Conservation (phyloP, 2,888 invertebrate genomes). For the Drosophila borborema region DNA sequence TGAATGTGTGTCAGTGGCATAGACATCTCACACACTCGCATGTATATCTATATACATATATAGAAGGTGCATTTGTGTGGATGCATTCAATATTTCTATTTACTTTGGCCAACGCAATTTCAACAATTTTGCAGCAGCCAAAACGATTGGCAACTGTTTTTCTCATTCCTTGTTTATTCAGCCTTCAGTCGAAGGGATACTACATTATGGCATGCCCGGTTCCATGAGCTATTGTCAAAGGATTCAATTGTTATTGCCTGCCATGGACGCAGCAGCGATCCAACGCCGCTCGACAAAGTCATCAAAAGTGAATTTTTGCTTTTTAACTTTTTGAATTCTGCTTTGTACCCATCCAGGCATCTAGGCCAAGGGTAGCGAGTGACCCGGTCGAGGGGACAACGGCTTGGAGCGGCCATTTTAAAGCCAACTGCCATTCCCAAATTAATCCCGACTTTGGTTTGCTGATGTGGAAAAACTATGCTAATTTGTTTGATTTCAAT, state of each 20-base stretch:
- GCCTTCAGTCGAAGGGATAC: slow-evolving; percentile 65
- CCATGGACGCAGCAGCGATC: slow-evolving; percentile 35
- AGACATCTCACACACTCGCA: slow-evolving; percentile 6
- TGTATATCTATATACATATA: not conserved
- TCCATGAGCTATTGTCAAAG: slow-evolving; percentile 63
- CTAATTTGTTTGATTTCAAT: slow-evolving; percentile 67
- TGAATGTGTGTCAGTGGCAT: slow-evolving; percentile 68
- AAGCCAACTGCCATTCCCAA: slow-evolving; percentile 40
- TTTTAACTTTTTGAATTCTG: slow-evolving; percentile 82
- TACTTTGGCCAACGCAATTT: slow-evolving; percentile 76
- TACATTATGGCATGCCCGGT: slow-evolving; percentile 50
- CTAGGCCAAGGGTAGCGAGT: slow-evolving; percentile 6
- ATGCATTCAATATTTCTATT: slow-evolving; percentile 59
- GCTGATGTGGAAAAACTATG: slow-evolving; percentile 80
- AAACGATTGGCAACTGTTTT: slow-evolving; percentile 71
- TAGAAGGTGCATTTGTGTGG: slow-evolving; percentile 1
- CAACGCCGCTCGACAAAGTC: slow-evolving; percentile 78
- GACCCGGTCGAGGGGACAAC: not conserved
- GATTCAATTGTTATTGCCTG: slow-evolving; percentile 64
- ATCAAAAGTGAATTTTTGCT: slow-evolving; percentile 82
- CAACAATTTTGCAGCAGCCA: slow-evolving; percentile 56
- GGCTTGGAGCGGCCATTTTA: slow-evolving; percentile 52
- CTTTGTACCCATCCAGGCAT: slow-evolving; percentile 18
- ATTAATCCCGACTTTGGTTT: slow-evolving; percentile 74
- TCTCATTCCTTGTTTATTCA: slow-evolving; percentile 68